These are phyloP conservation scores for Cyclophora albipunctata DNA, from an alignment of 2,888 invertebrate species.

Conservation along the genomic window DNA sequence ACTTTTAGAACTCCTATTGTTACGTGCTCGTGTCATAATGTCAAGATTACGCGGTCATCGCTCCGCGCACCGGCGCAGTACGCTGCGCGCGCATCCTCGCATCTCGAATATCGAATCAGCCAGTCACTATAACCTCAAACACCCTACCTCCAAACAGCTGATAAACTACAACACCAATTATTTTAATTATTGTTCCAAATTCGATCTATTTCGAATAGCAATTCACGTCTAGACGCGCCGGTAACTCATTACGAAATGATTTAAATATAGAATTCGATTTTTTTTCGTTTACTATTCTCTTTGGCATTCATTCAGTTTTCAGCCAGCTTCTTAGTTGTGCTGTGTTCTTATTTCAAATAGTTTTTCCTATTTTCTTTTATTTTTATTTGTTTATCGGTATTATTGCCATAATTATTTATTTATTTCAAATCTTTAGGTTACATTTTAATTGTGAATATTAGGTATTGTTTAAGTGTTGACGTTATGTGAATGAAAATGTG, in stretches of 20 bases:
- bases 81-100: constrained; percentile 61
- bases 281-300: constrained; percentile 57
- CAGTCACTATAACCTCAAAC: constrained; percentile 68
- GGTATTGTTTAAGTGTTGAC: constrained; percentile 22
- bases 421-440: constrained; percentile 26
- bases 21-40: constrained; percentile 36
- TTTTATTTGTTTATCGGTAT: constrained; percentile 2
- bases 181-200: constrained; percentile 17
- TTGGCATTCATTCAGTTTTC: constrained; percentile 67
- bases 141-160: constrained; percentile 54
- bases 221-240: constrained; percentile 41
- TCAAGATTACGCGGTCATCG: constrained; percentile 34
- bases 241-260: constrained; percentile 58
- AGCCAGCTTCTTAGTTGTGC: constrained; percentile 39
- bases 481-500: constrained; percentile 15
- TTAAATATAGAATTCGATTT: constrained; percentile 62
- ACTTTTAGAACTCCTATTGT: background rate
- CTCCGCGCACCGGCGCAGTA: constrained; percentile 32
- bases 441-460: constrained; percentile 20
- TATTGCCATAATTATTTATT: constrained; percentile 12
- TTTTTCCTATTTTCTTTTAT: constrained; percentile 1
- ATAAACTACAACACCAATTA: constrained; percentile 31
- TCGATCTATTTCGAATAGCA: background rate
- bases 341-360: constrained; percentile 27
- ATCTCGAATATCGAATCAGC: constrained; percentile 56